Evolutionary conservation across 2,888 invertebrate species (phyloP), one percentile per base, ranked within the genome.

Genomic region (Zhuqinia jingwanae): DNA sequence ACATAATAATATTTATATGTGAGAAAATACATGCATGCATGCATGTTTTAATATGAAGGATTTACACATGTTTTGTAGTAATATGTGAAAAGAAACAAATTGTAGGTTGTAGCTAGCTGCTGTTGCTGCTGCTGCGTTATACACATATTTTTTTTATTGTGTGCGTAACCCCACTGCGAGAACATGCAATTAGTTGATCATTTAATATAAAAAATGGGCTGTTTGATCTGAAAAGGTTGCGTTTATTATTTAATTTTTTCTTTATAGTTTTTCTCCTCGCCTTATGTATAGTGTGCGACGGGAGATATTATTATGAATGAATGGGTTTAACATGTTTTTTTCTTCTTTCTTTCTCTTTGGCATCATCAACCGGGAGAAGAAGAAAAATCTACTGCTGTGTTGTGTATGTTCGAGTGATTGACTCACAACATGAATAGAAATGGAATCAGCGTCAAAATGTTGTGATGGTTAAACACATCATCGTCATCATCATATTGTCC

Each of bases 131-230:
- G 58, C 22, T 68, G 42, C 17, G 63, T 63, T 63, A 8, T 36
- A 36, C 63, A 36, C n/a, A n/a, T n/a, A n/a, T n/a, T n/a, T 68
- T 68, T 58, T 68, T 36, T 36, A 36, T 75, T 58, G 63, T 63
- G 60, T 36, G 20, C 50, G 82, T 53, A 83, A 83, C 77, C 84
- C 84, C n/a, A 84, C 84, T 84, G 84, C 25, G 84, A n/a, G n/a
- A 68, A 20, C 77, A 77, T 70, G 77, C 84, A 84, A 84, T 84
- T 84, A 84, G 84, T 84, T 84, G 68, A 84, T 77, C 77, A 70
- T 84, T 84, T 84, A 84, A 84, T 84, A 84, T 84, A 84, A 84
- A 81, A 84, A 84, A 60, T 65, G 77, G 65, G 15, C 84, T 76
- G 58, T 76, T 83, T 81, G 81, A 81, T 81, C 73, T 73, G 60